Percentiles rank a stretch among this genome's conserved stretches.
Conservation (phyloP, 2,113 vertebrate species). For the Periophthalmodon schlosseri region DNA sequence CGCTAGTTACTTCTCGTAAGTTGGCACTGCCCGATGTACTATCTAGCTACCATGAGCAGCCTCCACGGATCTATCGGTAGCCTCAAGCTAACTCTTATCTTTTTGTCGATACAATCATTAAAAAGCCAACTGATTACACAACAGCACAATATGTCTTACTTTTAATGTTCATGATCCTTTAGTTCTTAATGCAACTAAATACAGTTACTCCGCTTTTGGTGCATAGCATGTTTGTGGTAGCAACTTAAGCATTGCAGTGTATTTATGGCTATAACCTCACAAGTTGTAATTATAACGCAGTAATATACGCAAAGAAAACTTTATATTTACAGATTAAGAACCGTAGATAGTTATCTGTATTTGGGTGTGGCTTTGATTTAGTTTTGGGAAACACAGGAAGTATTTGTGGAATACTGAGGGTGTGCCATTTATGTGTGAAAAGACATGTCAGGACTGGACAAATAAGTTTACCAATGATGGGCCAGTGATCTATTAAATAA, state of each 20-base stretch:
- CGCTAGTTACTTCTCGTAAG: not conserved
- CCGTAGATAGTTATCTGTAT: not conserved
- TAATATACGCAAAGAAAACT: not conserved
- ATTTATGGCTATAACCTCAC: not conserved
- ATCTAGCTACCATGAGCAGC: not conserved
- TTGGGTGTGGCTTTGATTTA: not conserved
- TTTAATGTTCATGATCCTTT: not conserved
- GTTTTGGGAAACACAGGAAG: not conserved
- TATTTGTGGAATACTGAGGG: not conserved
- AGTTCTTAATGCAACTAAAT: not conserved
- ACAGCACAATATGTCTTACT: not conserved
- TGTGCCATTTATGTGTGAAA: not conserved
- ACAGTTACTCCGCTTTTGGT: not conserved
- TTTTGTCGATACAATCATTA: not conserved
- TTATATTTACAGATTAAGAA: not conserved
- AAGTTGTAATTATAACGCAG: not conserved
- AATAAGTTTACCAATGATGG: not conserved
- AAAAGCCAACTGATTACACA: not conserved
- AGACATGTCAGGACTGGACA: not conserved
- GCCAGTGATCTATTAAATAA: no score
- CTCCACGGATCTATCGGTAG: not conserved
- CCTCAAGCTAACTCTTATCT: not conserved
- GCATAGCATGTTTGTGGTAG: not conserved
- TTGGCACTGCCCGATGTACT: not conserved
- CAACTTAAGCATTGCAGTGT: not conserved